phyloP scores from a whole-genome alignment of 2,113 vertebrate genomes.

The Entelurus aequoreus region DNA sequence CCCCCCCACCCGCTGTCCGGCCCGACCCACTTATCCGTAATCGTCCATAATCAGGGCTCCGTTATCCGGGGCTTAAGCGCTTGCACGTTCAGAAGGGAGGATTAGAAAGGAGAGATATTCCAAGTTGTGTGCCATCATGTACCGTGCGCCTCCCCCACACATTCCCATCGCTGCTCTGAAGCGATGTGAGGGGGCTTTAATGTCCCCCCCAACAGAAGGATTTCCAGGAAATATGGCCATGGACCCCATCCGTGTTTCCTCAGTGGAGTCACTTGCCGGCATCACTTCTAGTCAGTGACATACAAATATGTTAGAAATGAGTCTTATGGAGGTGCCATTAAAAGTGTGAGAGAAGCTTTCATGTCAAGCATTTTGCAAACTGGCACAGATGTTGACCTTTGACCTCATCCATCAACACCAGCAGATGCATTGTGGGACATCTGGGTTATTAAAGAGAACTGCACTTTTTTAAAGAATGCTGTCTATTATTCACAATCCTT shows the following conservation, averaged over 20 bases:
- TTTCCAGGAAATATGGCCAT: slow-evolving; percentile 53
- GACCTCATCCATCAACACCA: slow-evolving; percentile 3
- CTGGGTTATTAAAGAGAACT: not conserved
- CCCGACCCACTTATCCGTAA: slow-evolving; percentile 71
- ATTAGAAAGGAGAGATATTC: slow-evolving; percentile 67
- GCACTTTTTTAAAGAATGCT: too few species aligned
- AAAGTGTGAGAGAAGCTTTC: not conserved
- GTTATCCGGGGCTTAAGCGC: slow-evolving; percentile 68
- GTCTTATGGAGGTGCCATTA: not conserved
- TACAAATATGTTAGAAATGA: not conserved
- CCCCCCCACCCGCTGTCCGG: slow-evolving; percentile 17
- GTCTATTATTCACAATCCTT: too few species aligned
- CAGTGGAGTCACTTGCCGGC: not conserved
- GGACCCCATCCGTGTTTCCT: slow-evolving; percentile 27
- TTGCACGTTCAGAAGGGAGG: slow-evolving; percentile 54
- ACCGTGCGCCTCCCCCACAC: slow-evolving; percentile 6
- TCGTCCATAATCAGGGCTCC: slow-evolving; percentile 66
- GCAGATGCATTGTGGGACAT: not conserved
- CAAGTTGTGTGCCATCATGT: slow-evolving; percentile 42
- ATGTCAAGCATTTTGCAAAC: slow-evolving; percentile 3
- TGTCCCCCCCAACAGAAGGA: slow-evolving; percentile 25
- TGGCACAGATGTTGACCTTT: slow-evolving; percentile 5
- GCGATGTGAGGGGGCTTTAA: slow-evolving; percentile 43
- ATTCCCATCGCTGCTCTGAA: slow-evolving; percentile 28
- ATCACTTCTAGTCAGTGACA: not conserved